Evolutionary conservation across 1,140 invertebrate genomes (phyloP), one percentile per base, ranked within the genome.

Genomic region (Zophobas morio): DNA sequence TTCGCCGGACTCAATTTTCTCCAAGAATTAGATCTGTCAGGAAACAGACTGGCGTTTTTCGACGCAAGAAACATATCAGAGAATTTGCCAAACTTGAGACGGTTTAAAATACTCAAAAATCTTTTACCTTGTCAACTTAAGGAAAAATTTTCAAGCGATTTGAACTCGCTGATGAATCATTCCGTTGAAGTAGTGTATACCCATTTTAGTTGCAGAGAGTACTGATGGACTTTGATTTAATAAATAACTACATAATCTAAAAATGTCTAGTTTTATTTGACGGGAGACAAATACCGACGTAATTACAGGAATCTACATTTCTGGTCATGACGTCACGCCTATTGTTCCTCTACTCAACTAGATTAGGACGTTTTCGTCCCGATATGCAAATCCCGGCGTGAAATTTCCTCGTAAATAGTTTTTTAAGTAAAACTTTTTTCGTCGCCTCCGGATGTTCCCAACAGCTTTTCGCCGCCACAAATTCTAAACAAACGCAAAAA

Each of bases 31-130:
- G 36, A 60, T 39, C 37, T 60, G 35, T 36, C 3, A 6, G 56
- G 56, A 60, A 60, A 60, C 35, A 60, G 56, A 36, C 35, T 60
- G n/a, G 3, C 36, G 4, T 36, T 36, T 60, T 60, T 60, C 37
- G 56, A 60, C 37, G 36, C 56, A 1, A 6, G 37, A 1, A 60
- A 60, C 6, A 4, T 36, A 4, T 35, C 2, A 1, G 6, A 0
- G 36, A 1, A 36, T 60, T 37, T 60, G 5, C 56, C 56, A 60
- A 60, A 60, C 8, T 39, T 60, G 56, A 60, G 36, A 20, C 20
- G 20, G 33, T n/a, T 60, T 1, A 36, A 60, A 60, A 60, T 60
- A 6, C 33, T 20, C 2, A 60, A 39, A 39, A 60, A 60, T 20
- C 36, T 60, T 33, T 60, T 32, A 36, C 56, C 56, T 0, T 60